phyloP scores from a whole-genome alignment of 2,113 vertebrate species.

The Dinomys branickii region DNA sequence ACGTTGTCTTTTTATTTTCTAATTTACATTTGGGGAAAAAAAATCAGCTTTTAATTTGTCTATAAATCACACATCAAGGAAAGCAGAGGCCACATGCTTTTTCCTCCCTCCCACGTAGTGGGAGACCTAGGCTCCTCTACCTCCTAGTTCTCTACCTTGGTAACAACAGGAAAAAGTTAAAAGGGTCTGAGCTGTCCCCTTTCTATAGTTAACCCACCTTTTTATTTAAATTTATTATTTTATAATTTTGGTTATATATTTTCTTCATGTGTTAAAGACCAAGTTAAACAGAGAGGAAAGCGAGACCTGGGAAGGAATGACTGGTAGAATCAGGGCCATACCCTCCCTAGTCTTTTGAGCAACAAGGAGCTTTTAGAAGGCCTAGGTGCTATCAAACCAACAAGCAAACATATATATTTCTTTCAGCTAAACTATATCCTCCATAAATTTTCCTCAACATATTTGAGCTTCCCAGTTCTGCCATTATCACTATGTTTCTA shows the following conservation, averaged over 20 bases:
- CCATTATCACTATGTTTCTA: not conserved
- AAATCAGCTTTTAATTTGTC: not conserved
- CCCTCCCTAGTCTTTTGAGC: not conserved
- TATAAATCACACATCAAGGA: not conserved
- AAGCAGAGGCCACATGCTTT: not conserved
- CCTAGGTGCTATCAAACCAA: not conserved
- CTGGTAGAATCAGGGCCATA: not conserved
- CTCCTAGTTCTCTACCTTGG: not conserved
- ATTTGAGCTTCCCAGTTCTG: not conserved
- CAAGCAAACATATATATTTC: not conserved
- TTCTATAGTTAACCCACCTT: not conserved
- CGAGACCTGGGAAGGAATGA: not conserved
- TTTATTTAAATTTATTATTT: not conserved
- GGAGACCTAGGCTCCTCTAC: not conserved
- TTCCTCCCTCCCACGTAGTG: not conserved
- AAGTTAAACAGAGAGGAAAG: not conserved
- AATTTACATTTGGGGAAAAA: not conserved
- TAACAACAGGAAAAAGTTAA: not conserved
- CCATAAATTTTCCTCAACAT: not conserved
- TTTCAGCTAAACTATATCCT: not conserved
- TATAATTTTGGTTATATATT: not conserved
- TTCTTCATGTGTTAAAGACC: not conserved
- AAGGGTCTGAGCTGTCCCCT: not conserved
- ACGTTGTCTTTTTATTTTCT: not conserved
- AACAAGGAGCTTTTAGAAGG: not conserved